phyloP scores from a whole-genome alignment of 92 coral and sea anemone species.

The Blastomussa wellsi region DNA sequence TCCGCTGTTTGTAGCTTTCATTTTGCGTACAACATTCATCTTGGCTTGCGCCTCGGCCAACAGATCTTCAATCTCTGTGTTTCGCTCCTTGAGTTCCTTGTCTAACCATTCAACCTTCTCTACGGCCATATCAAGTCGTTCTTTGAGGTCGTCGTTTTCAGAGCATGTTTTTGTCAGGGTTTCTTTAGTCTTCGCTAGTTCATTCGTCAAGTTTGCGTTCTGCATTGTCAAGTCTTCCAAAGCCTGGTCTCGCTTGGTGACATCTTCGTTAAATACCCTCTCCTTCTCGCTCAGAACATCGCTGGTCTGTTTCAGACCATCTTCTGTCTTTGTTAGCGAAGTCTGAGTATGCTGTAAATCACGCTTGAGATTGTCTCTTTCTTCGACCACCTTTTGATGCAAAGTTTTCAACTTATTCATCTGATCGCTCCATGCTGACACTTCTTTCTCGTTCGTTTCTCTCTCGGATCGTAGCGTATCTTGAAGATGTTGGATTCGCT shows the following conservation, averaged over 20 bases:
- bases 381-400: conserved; percentile 44
- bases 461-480: conserved; percentile 58
- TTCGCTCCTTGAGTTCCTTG: conserved; percentile 56
- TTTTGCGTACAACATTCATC: conserved; percentile 73
- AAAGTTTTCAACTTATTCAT: conserved; percentile 56
- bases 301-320: conserved; percentile 59
- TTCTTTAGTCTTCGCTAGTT: conserved; percentile 63
- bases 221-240: conserved; percentile 48
- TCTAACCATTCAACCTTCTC: conserved; percentile 70
- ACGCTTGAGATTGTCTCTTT: conserved; percentile 48
- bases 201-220: conserved; percentile 50
- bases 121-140: conserved; percentile 46
- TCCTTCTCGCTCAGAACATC: conserved; percentile 62
- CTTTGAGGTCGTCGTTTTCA: conserved; percentile 67
- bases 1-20: conserved; percentile 71
- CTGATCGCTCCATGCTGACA: conserved; percentile 63
- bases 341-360: conserved; percentile 59
- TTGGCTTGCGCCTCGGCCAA: conserved; percentile 88
- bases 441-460: conserved; percentile 75
- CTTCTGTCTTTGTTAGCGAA: conserved; percentile 44
- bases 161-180: conserved; percentile 53
- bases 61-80: conserved; percentile 68
- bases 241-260: conserved; percentile 46
- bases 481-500: conserved; percentile 67
- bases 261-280: conserved; percentile 34